Conservation (phyloP, 1,140 invertebrate genomes). For the Whitmania pigra region DNA sequence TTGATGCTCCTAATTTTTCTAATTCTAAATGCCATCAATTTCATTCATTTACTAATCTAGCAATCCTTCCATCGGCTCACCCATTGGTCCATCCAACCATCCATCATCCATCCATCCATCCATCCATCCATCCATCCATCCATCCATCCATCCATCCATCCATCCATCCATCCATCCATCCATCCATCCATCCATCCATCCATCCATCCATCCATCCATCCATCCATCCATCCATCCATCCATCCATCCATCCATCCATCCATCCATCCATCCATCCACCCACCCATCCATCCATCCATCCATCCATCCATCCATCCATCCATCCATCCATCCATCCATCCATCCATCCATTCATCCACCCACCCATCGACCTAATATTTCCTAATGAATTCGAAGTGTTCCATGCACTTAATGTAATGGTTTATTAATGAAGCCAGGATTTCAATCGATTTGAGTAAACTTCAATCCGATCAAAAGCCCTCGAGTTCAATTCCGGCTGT, state of each 20-base stretch:
- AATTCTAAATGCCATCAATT: too few relatives aligned
- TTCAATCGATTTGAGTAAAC: too few relatives aligned
- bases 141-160: constrained; percentile 14
- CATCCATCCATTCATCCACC: neutral
- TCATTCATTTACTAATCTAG: neutral
- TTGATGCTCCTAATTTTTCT: too few relatives aligned
- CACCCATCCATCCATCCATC: constrained; percentile 13
- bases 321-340: constrained; percentile 14
- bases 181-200: constrained; percentile 14
- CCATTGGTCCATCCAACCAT: constrained; percentile 4
- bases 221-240: too few relatives aligned
- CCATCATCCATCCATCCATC: constrained; percentile 14
- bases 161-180: constrained; percentile 14
- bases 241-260: neutral
- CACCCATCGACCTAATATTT: too few relatives aligned
- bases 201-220: constrained; percentile 14
- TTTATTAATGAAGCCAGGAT: too few relatives aligned
- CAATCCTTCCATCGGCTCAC: neutral
- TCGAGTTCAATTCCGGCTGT: too few relatives aligned
- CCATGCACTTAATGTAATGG: too few relatives aligned
- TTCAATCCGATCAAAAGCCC: too few relatives aligned
- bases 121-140: constrained; percentile 14
- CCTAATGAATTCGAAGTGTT: too few relatives aligned
- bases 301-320: constrained; percentile 15
- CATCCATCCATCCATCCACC: neutral